A percentile compares a stretch with the other conserved stretches of the same genome.
These are phyloP conservation scores for Hippocampus mohnikei DNA, from an alignment of 2,113 vertebrate genomes.

Conservation along the genomic window DNA sequence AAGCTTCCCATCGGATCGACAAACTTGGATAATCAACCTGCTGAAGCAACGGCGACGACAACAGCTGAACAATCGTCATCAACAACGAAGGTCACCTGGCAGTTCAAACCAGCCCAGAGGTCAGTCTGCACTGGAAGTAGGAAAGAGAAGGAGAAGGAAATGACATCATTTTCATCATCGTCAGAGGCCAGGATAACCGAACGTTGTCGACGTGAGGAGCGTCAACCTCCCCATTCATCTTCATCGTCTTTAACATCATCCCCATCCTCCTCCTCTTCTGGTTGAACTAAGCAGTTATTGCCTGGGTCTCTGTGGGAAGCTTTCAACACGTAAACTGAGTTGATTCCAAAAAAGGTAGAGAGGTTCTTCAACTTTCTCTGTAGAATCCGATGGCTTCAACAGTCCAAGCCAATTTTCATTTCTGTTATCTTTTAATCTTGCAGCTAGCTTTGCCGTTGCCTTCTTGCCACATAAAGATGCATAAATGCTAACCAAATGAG, in stretches of 20 bases:
- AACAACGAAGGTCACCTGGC: conserved; percentile 65
- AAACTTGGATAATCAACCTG: conserved; percentile 12
- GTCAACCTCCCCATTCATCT: conserved; percentile 40
- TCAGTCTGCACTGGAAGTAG: conserved; percentile 67
- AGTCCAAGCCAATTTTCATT: conserved; percentile 6
- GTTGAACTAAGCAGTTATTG: conserved; percentile 12
- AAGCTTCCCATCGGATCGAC: conserved; percentile 14
- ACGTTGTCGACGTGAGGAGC: conserved; percentile 10
- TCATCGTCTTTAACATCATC: conserved; percentile 60
- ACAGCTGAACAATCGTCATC: conserved; percentile 31
- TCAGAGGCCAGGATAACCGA: conserved; percentile 33
- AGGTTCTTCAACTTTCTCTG: conserved; percentile 18
- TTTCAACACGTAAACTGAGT: conserved; percentile 5
- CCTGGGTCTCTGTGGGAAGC: background rate
- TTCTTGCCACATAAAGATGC: conserved; percentile 34
- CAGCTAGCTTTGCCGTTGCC: conserved; percentile 44
- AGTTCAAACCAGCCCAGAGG: conserved; percentile 67
- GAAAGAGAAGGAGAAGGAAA: conserved; percentile 60
- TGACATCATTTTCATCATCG: conserved; percentile 16
- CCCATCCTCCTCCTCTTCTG: conserved; percentile 57
- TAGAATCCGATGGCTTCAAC: conserved; percentile 17
- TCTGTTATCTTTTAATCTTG: conserved; percentile 12
- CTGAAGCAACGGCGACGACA: background rate
- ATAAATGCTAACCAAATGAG: conserved; percentile 16
- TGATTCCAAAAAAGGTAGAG: conserved; percentile 26